These are phyloP conservation scores for Ormyrus nitidulus DNA, from an alignment of 2,888 invertebrate species.

Conservation along the genomic window DNA sequence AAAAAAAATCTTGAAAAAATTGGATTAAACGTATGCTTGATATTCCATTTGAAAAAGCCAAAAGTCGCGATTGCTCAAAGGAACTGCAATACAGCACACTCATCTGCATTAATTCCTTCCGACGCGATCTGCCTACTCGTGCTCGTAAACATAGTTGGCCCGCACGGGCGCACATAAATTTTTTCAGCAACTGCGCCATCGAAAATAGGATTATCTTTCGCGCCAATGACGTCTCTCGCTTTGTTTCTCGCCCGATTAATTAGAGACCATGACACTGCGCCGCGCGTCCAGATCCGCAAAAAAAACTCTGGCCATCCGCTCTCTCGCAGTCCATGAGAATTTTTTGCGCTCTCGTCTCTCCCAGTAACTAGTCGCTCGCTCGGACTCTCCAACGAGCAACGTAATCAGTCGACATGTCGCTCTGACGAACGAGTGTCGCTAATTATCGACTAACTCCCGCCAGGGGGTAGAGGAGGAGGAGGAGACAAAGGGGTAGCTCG, in stretches of 20 bases:
- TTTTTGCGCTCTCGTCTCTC: constrained; percentile 27
- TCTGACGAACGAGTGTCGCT: constrained; percentile 70
- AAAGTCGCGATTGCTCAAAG: no score
- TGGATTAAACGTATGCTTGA: no score
- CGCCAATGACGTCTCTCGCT: constrained; percentile 46
- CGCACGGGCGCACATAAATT: constrained; percentile 25
- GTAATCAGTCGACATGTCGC: constrained; percentile 70
- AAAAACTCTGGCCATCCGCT: not conserved
- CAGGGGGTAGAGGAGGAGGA: constrained; percentile 23
- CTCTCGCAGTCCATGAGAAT: constrained; percentile 28
- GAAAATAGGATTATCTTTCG: constrained; percentile 47
- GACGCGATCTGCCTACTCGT: not conserved
- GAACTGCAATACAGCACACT: no score
- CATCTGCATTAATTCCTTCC: constrained; percentile 5
- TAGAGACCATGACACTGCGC: constrained; percentile 26
- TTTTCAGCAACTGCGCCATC: not conserved
- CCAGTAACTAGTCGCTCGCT: constrained; percentile 9
- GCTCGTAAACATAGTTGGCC: constrained; percentile 22
- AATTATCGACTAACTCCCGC: constrained; percentile 66
- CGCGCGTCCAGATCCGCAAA: not conserved
- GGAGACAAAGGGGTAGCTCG: constrained; percentile 54
- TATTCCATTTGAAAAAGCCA: no score
- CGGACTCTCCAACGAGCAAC: constrained; percentile 58
- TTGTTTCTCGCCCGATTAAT: constrained; percentile 38
- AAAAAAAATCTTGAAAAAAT: no score